phyloP scores from a whole-genome alignment of 1,140 invertebrate genomes.

The Polyergus mexicanus region DNA sequence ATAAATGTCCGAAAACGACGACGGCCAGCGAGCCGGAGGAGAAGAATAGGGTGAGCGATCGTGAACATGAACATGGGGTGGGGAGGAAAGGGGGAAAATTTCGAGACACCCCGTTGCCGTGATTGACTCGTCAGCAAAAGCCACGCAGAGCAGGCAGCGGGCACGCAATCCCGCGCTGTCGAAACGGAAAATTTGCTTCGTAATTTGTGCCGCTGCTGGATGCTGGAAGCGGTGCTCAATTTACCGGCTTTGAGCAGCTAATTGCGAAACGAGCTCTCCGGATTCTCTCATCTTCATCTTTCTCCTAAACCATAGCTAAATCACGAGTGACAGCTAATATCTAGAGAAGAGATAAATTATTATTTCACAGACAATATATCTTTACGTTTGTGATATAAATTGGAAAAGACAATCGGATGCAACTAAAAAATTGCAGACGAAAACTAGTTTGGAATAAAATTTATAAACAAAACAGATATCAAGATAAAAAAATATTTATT shows the following conservation, averaged over 20 bases:
- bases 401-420: background rate
- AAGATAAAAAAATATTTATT: background rate
- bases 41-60: background rate
- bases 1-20: conserved; percentile 16
- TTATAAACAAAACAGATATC: background rate
- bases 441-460: background rate
- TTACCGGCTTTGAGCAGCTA: conserved; percentile 56
- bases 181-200: conserved; percentile 54
- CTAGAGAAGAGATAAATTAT: conserved; percentile 1
- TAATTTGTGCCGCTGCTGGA: conserved; percentile 62
- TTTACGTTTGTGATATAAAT: background rate
- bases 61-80: background rate
- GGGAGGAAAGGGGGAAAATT: conserved; percentile 37
- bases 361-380: background rate
- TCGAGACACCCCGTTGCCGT: conserved; percentile 64
- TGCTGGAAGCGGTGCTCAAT: conserved; percentile 40
- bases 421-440: background rate
- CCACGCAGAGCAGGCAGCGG: conserved; percentile 42
- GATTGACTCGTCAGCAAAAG: conserved; percentile 76
- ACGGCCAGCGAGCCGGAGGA: background rate
- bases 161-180: conserved; percentile 66
- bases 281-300: conserved; percentile 35
- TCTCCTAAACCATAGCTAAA: conserved; percentile 7
- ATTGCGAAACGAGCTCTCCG: conserved; percentile 44
- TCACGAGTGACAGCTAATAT: conserved; percentile 13